A percentile compares a stretch with the other conserved stretches of the same genome.
Conservation (phyloP, 2,797 vertebrate genomes). For the Acrossocheilus fasciatus region DNA sequence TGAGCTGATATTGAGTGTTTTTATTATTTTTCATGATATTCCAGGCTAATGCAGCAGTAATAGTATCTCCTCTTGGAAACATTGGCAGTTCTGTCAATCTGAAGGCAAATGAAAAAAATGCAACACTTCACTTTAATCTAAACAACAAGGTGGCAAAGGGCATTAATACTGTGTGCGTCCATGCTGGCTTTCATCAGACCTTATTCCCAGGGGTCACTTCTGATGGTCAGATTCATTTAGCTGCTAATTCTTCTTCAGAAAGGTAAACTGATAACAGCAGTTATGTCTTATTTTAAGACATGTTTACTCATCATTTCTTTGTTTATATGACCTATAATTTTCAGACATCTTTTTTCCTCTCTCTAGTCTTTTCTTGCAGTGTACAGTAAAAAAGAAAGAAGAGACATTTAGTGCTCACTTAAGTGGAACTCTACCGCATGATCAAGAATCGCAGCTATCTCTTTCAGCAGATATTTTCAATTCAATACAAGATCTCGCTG, state of each 20-base stretch:
- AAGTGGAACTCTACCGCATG: slow-evolving; percentile 69
- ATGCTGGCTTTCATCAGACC: slow-evolving; percentile 75
- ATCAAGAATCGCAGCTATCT: slow-evolving; percentile 67
- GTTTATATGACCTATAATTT: not conserved
- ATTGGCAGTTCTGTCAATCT: slow-evolving; percentile 77
- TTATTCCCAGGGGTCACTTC: slow-evolving; percentile 67
- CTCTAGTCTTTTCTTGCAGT: slow-evolving; percentile 58
- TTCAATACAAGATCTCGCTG: slow-evolving; percentile 70
- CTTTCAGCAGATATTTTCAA: slow-evolving; percentile 77
- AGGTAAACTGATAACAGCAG: slow-evolving; percentile 69
- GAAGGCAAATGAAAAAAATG: slow-evolving; percentile 68
- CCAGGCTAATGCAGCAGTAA: slow-evolving; percentile 75
- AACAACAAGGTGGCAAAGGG: slow-evolving; percentile 66
- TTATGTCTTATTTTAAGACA: not conserved
- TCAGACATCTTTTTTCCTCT: slow-evolving; percentile 1
- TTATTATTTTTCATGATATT: slow-evolving; percentile 21
- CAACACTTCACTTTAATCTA: slow-evolving; percentile 73
- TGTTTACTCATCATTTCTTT: not conserved
- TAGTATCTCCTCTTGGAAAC: slow-evolving; percentile 58
- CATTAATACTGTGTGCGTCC: slow-evolving; percentile 63
- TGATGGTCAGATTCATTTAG: slow-evolving; percentile 73
- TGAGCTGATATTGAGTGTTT: not conserved
- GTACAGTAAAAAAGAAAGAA: slow-evolving; percentile 71
- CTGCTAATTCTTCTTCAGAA: slow-evolving; percentile 76
- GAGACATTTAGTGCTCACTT: slow-evolving; percentile 70